Evolutionary conservation across 2,797 vertebrate species (phyloP), one percentile per base, ranked within the genome.

Genomic region (Chaunax sp.): DNA sequence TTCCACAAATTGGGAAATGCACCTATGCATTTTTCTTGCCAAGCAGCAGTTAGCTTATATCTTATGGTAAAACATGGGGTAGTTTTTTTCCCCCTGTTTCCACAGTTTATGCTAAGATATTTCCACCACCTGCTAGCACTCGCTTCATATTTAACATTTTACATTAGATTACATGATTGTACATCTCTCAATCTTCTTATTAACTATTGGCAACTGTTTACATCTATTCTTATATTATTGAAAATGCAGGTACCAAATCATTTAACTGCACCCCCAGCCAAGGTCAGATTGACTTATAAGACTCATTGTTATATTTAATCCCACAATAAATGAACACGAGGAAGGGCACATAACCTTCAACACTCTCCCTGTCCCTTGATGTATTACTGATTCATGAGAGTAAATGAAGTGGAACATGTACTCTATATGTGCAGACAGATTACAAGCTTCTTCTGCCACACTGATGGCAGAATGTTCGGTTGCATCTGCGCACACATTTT

Each of bases 381-480:
- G 33, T 62, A 76, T 89, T 82, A 87, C 81, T 82, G 67, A 89
- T 87, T 88, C 76, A 87, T 85, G 82, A 82, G 81, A 69, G 55
- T 69, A 81, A 87, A 89, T 87, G 82, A 88, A 87, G 82, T 62
- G 70, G 78, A 89, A 88, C 64, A n/a, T 83, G 71, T 81, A 40
- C 49, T 76, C 52, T 50, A 38, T 55, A 82, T 81, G 67, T 71
- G 74, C 13, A 75, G 61, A 75, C 54, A 45, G 47, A 69, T 65
- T 49, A 80, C 82, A 84, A 71, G 63, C 72, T 80, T 81, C 65
- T 56, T 26, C 64, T 69, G 61, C 74, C 64, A 71, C 71, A 30
- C 56, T 12, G 18, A 28, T 55, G 51, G 35, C 46, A 67, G 67
- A 63, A 51, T 58, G 64, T 75, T 75, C 38, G 23, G 61, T 73